phyloP scores from a whole-genome alignment of 1,140 invertebrate species.

The Sinonovacula constricta region DNA sequence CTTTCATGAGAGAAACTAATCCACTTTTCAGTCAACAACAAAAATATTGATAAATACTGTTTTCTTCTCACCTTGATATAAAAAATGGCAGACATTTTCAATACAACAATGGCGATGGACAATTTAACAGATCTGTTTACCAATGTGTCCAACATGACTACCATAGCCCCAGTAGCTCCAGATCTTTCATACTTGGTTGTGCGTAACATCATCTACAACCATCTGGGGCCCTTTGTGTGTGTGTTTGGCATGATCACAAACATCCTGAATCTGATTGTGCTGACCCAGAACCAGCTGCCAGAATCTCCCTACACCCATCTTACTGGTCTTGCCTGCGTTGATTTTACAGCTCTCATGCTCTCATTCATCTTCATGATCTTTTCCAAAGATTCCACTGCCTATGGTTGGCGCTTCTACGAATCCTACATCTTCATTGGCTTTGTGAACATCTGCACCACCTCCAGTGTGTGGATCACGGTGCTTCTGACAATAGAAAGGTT shows the following conservation, averaged over 20 bases:
- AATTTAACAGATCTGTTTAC: not conserved
- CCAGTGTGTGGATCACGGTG: conserved; percentile 72
- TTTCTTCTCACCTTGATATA: no score
- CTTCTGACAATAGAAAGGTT: conserved; percentile 73
- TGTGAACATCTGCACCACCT: conserved; percentile 70
- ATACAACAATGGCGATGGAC: not conserved
- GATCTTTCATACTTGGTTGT: not conserved
- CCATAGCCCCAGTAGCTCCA: not conserved
- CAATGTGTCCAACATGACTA: not conserved
- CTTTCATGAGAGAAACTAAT: no score
- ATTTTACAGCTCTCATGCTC: conserved; percentile 65
- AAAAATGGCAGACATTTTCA: no score
- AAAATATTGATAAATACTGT: no score
- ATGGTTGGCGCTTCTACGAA: conserved; percentile 66
- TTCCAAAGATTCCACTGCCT: conserved; percentile 55
- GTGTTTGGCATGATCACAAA: conserved; percentile 74
- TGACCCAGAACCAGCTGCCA: conserved; percentile 69
- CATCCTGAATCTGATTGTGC: conserved; percentile 71
- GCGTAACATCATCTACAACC: conserved; percentile 52
- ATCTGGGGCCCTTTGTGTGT: conserved; percentile 70
- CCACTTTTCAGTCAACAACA: no score
- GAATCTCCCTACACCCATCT: conserved; percentile 76
- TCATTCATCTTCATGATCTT: conserved; percentile 64
- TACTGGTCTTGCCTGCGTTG: conserved; percentile 68
- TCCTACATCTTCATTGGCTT: conserved; percentile 68